Evolutionary conservation across 2,113 vertebrate genomes (phyloP).

Genomic region (Perca flavescens): DNA sequence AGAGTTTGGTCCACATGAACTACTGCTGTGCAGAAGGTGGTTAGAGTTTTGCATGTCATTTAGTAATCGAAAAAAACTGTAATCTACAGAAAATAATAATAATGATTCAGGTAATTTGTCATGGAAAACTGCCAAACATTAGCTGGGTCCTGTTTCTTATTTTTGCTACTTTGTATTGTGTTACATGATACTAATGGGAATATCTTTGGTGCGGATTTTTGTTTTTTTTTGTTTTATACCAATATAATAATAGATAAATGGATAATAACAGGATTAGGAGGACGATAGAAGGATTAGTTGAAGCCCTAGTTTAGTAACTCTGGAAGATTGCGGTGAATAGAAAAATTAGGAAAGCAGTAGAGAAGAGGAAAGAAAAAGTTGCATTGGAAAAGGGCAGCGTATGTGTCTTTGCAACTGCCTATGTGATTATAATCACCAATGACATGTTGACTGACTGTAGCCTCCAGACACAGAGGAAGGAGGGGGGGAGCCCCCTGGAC

Average conservation of each 20-base stretch:
- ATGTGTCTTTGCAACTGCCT: conserved; percentile 2
- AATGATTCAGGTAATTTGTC: not conserved
- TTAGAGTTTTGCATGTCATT: too few species aligned
- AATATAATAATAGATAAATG: conserved; percentile 4
- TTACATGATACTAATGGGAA: conserved; percentile 2
- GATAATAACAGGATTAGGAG: not conserved
- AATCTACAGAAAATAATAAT: not conserved
- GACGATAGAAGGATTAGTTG: not conserved
- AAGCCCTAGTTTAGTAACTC: not conserved
- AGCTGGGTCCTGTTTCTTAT: not conserved
- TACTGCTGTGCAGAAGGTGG: too few species aligned
- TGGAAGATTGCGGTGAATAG: not conserved
- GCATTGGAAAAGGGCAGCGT: conserved; percentile 28
- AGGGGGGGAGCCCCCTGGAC: conserved; percentile 41
- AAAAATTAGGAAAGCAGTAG: not conserved
- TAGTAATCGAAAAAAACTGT: too few species aligned
- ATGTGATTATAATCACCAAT: conserved; percentile 56
- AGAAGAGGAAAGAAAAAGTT: not conserved
- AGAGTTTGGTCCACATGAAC: too few species aligned
- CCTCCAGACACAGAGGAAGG: conserved; percentile 48
- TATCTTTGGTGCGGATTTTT: not conserved
- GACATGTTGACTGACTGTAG: conserved; percentile 69
- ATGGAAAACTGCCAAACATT: not conserved
- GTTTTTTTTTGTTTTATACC: not conserved
- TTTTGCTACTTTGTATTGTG: conserved; percentile 1